A percentile compares a stretch with the other conserved stretches of the same genome.
Conservation (phyloP, 2,113 vertebrate species). For the Thalassoma bifasciatum region DNA sequence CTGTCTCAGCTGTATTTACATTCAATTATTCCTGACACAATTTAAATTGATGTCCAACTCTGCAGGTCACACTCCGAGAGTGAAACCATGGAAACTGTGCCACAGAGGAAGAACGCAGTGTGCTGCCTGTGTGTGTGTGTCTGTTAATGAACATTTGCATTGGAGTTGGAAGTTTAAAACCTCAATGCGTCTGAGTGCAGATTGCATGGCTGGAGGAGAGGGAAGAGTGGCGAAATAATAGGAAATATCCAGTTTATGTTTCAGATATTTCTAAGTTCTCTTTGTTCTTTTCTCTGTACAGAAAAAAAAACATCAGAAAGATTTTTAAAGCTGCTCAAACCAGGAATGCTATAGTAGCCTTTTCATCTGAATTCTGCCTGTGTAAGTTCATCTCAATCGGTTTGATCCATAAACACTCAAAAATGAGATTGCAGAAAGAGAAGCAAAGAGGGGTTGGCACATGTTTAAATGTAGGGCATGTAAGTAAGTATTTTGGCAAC, state of each 20-base stretch:
- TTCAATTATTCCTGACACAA: neutral
- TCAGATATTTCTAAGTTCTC: neutral
- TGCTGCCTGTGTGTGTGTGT: neutral
- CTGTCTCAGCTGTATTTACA: neutral
- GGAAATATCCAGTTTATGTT: constrained; percentile 32
- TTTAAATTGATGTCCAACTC: constrained; percentile 14
- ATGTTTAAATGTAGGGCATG: no score
- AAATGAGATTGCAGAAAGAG: no score
- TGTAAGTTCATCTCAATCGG: neutral
- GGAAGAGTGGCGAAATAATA: constrained; percentile 4
- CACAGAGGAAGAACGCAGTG: constrained; percentile 23
- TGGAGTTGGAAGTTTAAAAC: neutral
- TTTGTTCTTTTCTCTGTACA: no score
- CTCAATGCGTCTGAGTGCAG: neutral
- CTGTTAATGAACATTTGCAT: neutral
- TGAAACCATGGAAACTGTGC: neutral
- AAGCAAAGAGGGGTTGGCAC: no score
- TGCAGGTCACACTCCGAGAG: constrained; percentile 25
- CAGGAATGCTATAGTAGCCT: neutral
- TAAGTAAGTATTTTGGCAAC: no score
- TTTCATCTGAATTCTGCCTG: neutral
- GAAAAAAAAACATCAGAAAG: no score
- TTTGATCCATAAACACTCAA: neutral
- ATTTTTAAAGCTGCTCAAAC: no score
- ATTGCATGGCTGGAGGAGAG: neutral